A percentile compares a stretch with the other conserved stretches of the same genome.
These are phyloP conservation scores for Strigamia maritima DNA, from an alignment of 2,888 invertebrate species.

Conservation along the genomic window DNA sequence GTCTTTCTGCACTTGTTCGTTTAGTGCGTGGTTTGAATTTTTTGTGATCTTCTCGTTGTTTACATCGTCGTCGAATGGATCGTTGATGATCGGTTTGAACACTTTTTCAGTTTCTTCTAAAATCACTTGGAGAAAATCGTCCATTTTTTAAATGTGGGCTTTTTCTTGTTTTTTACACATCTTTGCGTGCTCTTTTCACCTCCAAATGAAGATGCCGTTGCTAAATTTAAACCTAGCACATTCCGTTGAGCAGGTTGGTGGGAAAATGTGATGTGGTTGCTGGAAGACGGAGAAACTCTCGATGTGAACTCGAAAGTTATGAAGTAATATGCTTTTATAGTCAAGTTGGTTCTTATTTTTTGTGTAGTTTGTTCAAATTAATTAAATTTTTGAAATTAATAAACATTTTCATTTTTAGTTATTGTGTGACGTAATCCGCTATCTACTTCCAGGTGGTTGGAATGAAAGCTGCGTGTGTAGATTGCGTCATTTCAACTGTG, in stretches of 20 bases:
- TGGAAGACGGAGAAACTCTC: background rate
- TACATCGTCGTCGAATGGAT: background rate
- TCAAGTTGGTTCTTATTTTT: background rate
- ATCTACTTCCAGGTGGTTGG: no score
- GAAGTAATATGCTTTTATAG: background rate
- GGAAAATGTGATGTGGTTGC: background rate
- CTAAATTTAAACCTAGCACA: background rate
- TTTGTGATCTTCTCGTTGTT: background rate
- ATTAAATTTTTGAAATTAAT: no score
- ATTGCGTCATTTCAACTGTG: no score
- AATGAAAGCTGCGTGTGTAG: no score
- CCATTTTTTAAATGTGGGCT: conserved; percentile 2
- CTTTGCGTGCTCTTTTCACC: background rate
- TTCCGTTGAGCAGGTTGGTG: background rate
- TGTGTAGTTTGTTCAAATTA: no score
- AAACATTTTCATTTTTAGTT: no score
- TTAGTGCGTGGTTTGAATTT: background rate
- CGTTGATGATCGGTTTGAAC: background rate
- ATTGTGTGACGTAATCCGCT: no score
- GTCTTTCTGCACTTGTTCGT: no score
- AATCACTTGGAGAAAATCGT: conserved; percentile 37
- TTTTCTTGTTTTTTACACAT: background rate
- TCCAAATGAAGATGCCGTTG: background rate
- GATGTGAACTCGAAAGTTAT: background rate
- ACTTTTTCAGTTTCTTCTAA: conserved; percentile 36